phyloP scores from a whole-genome alignment of 2,888 invertebrate genomes.

The Lordiphosa fenestrarum region DNA sequence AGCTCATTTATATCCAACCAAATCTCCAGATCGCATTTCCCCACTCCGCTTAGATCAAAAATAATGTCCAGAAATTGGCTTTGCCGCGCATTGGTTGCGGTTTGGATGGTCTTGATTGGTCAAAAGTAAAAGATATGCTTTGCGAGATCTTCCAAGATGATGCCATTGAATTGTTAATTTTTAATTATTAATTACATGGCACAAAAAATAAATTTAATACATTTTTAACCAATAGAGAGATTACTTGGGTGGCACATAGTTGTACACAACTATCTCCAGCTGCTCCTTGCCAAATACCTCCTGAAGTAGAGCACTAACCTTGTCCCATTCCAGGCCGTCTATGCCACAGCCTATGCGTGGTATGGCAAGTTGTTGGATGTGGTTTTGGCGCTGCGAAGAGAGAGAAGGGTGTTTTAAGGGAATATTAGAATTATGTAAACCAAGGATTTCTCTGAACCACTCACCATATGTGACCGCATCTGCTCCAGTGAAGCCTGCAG shows the following conservation, averaged over 20 bases:
- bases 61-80: constrained; percentile 82
- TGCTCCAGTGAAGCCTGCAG: constrained; percentile 80
- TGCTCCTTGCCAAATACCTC: constrained; percentile 81
- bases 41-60: constrained; percentile 61
- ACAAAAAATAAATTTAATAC: constrained; percentile 26
- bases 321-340: constrained; percentile 84
- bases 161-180: constrained; percentile 81
- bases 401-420: too few species aligned
- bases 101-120: constrained; percentile 84
- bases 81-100: constrained; percentile 86
- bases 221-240: constrained; percentile 2
- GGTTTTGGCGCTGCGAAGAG: constrained; percentile 70
- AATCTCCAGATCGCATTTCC: background rate
- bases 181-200: constrained; percentile 77
- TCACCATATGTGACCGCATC: constrained; percentile 79
- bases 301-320: constrained; percentile 82
- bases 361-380: constrained; percentile 83
- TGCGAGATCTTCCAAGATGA: constrained; percentile 81
- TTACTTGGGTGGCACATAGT: constrained; percentile 78
- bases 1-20: background rate
- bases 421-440: too few species aligned
- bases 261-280: constrained; percentile 82
- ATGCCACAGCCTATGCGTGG: constrained; percentile 86
- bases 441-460: background rate
- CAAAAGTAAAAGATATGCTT: constrained; percentile 81